Percentiles rank a stretch among this genome's conserved stretches.
phyloP scores from a whole-genome alignment of 2,113 vertebrate genomes.

The Struthio camelus region DNA sequence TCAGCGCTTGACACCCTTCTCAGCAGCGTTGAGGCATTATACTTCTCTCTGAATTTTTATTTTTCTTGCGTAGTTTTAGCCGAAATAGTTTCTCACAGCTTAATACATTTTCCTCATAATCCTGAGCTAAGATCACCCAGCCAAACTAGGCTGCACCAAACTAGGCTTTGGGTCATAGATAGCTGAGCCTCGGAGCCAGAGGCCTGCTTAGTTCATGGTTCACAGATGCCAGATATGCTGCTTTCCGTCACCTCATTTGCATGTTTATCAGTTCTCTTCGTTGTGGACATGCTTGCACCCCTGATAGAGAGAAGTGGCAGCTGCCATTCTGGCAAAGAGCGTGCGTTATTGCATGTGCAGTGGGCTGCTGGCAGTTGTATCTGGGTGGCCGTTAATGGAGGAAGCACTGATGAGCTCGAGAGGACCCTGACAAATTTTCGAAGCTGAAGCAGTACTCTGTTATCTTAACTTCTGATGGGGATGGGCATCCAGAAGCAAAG shows the following conservation, averaged over 20 bases:
- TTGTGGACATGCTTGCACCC: background rate
- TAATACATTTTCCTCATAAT: background rate
- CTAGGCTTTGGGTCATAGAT: background rate
- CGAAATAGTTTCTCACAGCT: background rate
- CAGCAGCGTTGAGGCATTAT: too few relatives aligned
- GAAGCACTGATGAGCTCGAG: background rate
- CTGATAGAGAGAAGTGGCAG: background rate
- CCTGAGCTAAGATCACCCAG: background rate
- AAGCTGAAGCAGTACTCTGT: background rate
- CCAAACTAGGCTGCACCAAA: background rate
- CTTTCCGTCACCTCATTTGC: background rate
- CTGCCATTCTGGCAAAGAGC: background rate
- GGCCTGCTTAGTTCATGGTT: background rate
- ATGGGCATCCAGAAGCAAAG: background rate
- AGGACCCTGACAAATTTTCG: background rate
- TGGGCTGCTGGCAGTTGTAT: background rate
- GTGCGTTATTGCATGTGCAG: fast-evolving
- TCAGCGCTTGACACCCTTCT: background rate
- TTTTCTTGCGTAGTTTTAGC: background rate
- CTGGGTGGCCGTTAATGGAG: background rate
- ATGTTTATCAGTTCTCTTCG: background rate
- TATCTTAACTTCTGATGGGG: background rate
- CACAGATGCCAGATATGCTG: background rate
- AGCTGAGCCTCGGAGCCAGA: background rate
- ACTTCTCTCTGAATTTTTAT: background rate